phyloP scores from a whole-genome alignment of 1,140 invertebrate species.

The Caerostris extrusa region DNA sequence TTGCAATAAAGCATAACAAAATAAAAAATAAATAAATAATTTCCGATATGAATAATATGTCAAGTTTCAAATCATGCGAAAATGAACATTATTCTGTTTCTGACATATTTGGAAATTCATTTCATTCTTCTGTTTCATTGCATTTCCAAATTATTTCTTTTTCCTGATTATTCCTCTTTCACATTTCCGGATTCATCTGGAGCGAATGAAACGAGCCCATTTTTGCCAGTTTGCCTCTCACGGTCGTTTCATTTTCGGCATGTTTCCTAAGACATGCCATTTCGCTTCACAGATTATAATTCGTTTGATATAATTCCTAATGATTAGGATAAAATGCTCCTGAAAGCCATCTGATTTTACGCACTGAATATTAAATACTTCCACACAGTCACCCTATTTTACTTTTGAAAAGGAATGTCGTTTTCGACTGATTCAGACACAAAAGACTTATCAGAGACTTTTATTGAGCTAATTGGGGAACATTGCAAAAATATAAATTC shows the following conservation, averaged over 20 bases:
- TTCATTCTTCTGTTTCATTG: not conserved
- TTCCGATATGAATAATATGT: too few relatives aligned
- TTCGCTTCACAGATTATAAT: not conserved
- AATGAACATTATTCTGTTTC: too few relatives aligned
- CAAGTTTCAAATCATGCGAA: too few relatives aligned
- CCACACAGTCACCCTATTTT: not conserved
- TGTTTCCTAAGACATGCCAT: conserved; percentile 13
- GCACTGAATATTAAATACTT: conserved; percentile 40
- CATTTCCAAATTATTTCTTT: not conserved
- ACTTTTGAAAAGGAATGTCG: not conserved
- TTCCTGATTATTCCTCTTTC: not conserved
- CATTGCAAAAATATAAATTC: conserved; percentile 38
- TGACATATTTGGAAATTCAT: not conserved
- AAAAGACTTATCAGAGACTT: conserved; percentile 40
- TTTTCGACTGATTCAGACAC: conserved; percentile 35
- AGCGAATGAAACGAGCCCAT: not conserved
- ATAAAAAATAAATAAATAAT: too few relatives aligned
- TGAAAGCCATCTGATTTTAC: conserved; percentile 11
- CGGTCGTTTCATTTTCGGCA: conserved; percentile 34
- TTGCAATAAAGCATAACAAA: too few relatives aligned
- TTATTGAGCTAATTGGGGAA: conserved; percentile 28
- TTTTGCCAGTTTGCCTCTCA: not conserved
- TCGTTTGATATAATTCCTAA: conserved; percentile 46
- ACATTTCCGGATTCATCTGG: not conserved
- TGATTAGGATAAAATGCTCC: conserved; percentile 12